A percentile compares a stretch with the other conserved stretches of the same genome.
Evolutionary conservation across 1,140 invertebrate genomes (phyloP).

Genomic region (Drosophila melanica): DNA sequence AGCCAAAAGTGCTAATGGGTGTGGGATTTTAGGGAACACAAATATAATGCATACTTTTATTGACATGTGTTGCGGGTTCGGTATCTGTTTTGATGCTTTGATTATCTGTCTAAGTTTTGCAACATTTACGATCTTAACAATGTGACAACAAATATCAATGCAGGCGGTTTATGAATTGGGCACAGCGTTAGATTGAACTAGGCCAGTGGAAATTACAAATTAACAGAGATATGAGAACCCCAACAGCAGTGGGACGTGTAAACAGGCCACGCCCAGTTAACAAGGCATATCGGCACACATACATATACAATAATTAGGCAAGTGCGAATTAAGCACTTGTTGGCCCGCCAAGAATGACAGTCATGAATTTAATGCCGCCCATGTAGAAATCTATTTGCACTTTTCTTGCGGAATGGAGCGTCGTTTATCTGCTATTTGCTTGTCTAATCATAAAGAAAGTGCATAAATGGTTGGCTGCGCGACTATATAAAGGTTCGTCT

Average conservation of each 20-base stretch:
- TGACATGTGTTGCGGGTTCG: neutral
- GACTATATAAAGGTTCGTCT: constrained; percentile 30
- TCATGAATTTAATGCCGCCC: constrained; percentile 31
- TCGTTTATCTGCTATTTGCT: constrained; percentile 60
- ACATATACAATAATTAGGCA: constrained; percentile 37
- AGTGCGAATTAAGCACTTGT: constrained; percentile 54
- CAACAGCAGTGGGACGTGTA: constrained; percentile 26
- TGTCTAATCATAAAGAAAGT: constrained; percentile 66
- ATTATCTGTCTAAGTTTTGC: constrained; percentile 19
- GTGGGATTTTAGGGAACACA: neutral
- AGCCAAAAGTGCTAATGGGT: neutral
- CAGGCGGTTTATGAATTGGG: constrained; percentile 5
- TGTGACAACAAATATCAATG: constrained; percentile 21
- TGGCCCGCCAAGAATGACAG: constrained; percentile 31
- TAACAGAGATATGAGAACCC: constrained; percentile 68
- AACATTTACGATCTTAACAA: constrained; percentile 53
- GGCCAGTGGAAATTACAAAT: constrained; percentile 72
- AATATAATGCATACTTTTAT: neutral
- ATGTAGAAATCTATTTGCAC: constrained; percentile 76
- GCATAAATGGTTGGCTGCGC: constrained; percentile 4
- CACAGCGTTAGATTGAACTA: constrained; percentile 51
- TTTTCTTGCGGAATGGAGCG: constrained; percentile 60
- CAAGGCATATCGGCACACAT: constrained; percentile 15
- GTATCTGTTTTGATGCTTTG: neutral
- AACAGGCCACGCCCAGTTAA: constrained; percentile 59